Conservation (phyloP, 2,797 vertebrate species). For the Xenops minutus region DNA sequence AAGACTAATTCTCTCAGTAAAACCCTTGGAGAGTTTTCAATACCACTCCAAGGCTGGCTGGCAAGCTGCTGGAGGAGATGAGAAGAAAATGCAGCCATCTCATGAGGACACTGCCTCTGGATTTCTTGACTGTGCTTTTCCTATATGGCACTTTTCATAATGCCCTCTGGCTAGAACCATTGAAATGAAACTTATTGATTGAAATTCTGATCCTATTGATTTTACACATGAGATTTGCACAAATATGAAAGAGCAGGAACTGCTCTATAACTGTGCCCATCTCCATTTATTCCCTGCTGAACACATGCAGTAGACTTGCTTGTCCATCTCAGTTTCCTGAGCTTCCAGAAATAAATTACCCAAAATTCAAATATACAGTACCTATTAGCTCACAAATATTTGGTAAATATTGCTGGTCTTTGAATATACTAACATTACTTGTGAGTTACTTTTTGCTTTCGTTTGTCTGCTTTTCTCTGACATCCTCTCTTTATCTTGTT, state of each 20-base stretch:
- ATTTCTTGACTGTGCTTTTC: constrained; percentile 12
- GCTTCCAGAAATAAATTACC: constrained; percentile 18
- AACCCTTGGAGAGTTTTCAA: constrained; percentile 32
- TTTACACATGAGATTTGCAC: background rate
- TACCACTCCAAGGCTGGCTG: background rate
- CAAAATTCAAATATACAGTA: background rate
- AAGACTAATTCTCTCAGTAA: constrained; percentile 32
- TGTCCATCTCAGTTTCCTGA: background rate
- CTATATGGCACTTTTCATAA: background rate
- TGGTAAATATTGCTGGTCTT: background rate
- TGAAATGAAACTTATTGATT: constrained; percentile 50
- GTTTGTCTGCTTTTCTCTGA: background rate
- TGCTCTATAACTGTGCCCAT: background rate
- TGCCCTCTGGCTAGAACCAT: constrained; percentile 19
- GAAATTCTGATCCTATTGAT: constrained; percentile 57
- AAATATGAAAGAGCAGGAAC: constrained; percentile 16
- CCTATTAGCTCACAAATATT: background rate
- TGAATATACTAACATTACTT: background rate
- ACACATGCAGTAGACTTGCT: background rate
- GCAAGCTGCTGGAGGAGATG: background rate
- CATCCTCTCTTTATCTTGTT: background rate
- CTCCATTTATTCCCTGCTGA: background rate
- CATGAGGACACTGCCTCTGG: background rate
- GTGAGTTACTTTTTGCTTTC: background rate
- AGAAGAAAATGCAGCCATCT: constrained; percentile 9